A percentile compares a stretch with the other conserved stretches of the same genome.
phyloP scores from a whole-genome alignment of 2,888 invertebrate species.

The Bedellia somnulentella region DNA sequence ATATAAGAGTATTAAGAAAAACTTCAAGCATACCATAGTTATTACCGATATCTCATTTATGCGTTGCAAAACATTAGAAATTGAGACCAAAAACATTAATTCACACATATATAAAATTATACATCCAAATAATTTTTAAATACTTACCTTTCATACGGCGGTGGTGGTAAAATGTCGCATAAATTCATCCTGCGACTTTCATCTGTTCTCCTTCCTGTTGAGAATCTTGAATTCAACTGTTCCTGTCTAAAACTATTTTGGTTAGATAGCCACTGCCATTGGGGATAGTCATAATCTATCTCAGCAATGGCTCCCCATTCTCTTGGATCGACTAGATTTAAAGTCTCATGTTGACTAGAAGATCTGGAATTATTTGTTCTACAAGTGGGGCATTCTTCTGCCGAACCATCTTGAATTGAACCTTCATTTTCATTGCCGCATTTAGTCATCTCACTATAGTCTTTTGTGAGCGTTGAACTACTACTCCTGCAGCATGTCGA shows the following conservation, averaged over 20 bases:
- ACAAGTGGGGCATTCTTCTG: conserved; percentile 51
- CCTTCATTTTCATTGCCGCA: conserved; percentile 42
- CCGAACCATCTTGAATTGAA: conserved; percentile 28
- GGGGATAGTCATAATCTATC: conserved; percentile 51
- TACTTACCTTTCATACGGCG: conserved; percentile 47
- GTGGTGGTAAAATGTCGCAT: conserved; percentile 47
- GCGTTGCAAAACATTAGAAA: too few relatives aligned
- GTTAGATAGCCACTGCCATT: conserved; percentile 52
- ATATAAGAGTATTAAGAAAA: too few relatives aligned
- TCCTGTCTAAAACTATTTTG: conserved; percentile 47
- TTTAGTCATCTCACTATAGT: conserved; percentile 54
- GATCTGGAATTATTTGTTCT: conserved; percentile 47
- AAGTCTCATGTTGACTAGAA: conserved; percentile 44
- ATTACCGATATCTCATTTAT: too few relatives aligned
- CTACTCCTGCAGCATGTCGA: conserved; percentile 51
- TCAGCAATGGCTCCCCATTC: conserved; percentile 46
- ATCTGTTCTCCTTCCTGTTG: conserved; percentile 32
- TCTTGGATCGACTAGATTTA: too few relatives aligned
- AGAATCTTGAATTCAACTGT: conserved; percentile 21
- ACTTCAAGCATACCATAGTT: too few relatives aligned
- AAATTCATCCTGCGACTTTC: conserved; percentile 51
- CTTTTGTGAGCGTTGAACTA: conserved; percentile 48
- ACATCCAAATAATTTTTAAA: too few relatives aligned
- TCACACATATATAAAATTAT: too few relatives aligned
- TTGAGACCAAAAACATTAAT: too few relatives aligned